These are phyloP conservation scores for Beris chalybata DNA, from an alignment of 2,888 invertebrate genomes.

Conservation along the genomic window DNA sequence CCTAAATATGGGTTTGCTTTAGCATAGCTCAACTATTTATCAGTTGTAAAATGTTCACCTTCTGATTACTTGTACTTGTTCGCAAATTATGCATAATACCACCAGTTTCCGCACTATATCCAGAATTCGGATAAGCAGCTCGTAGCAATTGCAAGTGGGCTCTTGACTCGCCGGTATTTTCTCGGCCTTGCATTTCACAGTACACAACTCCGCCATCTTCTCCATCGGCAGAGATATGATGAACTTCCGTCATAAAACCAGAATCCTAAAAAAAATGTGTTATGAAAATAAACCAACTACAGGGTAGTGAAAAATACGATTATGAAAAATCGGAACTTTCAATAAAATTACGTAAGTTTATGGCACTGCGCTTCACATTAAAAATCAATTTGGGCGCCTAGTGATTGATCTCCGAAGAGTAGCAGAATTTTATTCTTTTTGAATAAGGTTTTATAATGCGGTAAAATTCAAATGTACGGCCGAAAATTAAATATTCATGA, in stretches of 20 bases:
- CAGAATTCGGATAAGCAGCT: conserved; percentile 77
- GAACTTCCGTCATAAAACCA: conserved; percentile 86
- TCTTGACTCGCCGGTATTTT: conserved; percentile 77
- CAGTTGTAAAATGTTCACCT: conserved; percentile 60
- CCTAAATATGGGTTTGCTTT: conserved; percentile 56
- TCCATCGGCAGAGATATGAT: conserved; percentile 86
- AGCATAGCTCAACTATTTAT: background rate
- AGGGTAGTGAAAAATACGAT: too few species aligned
- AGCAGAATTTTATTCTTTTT: too few species aligned
- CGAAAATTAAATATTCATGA: too few species aligned
- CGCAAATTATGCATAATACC: conserved; percentile 83
- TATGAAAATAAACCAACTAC: background rate
- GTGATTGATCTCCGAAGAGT: too few species aligned
- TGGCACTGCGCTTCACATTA: background rate
- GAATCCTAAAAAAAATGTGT: conserved; percentile 62
- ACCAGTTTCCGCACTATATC: conserved; percentile 83
- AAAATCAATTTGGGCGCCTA: too few species aligned
- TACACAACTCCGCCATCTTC: conserved; percentile 94
- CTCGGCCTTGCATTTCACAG: conserved; percentile 89
- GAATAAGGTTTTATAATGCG: too few species aligned
- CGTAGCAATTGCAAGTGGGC: conserved; percentile 67
- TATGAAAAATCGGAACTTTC: too few species aligned
- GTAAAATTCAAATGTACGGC: too few species aligned
- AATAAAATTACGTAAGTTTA: background rate
- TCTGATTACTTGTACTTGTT: conserved; percentile 76